A percentile compares a stretch with the other conserved stretches of the same genome.
Conservation (phyloP, 2,888 invertebrate genomes). For the Cyaniris semiargus region DNA sequence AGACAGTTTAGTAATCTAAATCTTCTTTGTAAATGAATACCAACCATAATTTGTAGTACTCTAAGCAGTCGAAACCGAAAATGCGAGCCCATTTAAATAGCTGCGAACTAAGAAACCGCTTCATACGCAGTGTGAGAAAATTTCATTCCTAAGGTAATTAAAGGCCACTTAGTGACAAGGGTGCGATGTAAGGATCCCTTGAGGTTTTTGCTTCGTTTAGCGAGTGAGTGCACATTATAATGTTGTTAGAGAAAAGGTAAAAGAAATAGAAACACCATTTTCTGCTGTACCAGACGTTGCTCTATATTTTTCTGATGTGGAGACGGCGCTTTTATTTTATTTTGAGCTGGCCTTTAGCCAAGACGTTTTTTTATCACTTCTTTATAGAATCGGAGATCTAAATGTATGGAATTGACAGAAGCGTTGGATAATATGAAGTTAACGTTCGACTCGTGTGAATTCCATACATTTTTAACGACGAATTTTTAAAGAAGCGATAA, state of each 20-base stretch:
- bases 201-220: slow-evolving; percentile 33
- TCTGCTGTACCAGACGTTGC: slow-evolving; percentile 12
- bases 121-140: slow-evolving; percentile 19
- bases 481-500: too few relatives aligned
- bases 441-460: too few relatives aligned
- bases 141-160: slow-evolving; percentile 32
- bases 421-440: too few relatives aligned
- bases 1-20: background rate
- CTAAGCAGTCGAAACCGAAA: background rate
- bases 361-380: too few relatives aligned
- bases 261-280: slow-evolving; percentile 13
- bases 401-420: too few relatives aligned
- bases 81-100: slow-evolving; percentile 13
- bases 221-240: slow-evolving; percentile 28
- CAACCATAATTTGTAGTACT: background rate
- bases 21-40: background rate
- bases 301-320: background rate
- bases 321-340: background rate
- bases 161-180: slow-evolving; percentile 36
- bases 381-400: too few relatives aligned
- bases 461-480: too few relatives aligned
- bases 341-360: background rate
- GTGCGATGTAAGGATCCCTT: slow-evolving; percentile 31
- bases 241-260: slow-evolving; percentile 27
- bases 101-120: slow-evolving; percentile 23